Percentiles rank a stretch among this genome's conserved stretches.
Conservation (phyloP, 2,888 invertebrate species). For the Lordiphosa andalusiaca region DNA sequence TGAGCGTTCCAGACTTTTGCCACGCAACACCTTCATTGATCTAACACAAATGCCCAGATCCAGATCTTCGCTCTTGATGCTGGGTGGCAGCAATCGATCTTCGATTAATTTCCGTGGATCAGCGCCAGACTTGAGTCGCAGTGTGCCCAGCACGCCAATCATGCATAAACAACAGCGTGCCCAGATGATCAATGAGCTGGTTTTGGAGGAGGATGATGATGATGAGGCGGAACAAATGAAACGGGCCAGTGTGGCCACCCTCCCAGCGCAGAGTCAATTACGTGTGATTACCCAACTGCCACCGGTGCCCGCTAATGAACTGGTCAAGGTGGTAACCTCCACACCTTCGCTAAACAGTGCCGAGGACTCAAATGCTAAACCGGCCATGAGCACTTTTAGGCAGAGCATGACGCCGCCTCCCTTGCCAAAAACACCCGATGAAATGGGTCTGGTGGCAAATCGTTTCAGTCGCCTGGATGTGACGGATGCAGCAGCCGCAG, state of each 20-base stretch:
- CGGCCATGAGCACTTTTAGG: conserved; percentile 69
- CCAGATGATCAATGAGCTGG: conserved; percentile 62
- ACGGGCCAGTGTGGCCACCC: conserved; percentile 52
- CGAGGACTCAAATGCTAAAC: conserved; percentile 38
- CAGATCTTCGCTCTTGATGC: conserved; percentile 81
- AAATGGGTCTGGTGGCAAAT: conserved; percentile 57
- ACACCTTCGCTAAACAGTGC: conserved; percentile 47
- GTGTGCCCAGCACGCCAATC: conserved; percentile 78
- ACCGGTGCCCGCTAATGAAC: conserved; percentile 37
- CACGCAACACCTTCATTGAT: conserved; percentile 81
- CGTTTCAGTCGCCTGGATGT: conserved; percentile 51
- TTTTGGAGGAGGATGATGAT: conserved; percentile 67
- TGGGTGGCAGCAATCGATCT: conserved; percentile 56
- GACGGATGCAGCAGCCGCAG: conserved; percentile 18
- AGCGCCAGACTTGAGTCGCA: conserved; percentile 79
- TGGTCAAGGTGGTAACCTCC: conserved; percentile 57
- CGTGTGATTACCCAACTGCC: conserved; percentile 46
- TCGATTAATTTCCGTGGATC: conserved; percentile 76
- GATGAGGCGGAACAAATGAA: conserved; percentile 42
- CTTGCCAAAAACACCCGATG: conserved; percentile 42
- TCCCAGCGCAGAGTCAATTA: conserved; percentile 42
- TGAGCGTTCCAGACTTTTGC: conserved; percentile 66
- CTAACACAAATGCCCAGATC: conserved; percentile 81
- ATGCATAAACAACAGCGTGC: conserved; percentile 65
- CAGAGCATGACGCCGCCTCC: conserved; percentile 30